Evolutionary conservation across 2,113 vertebrate genomes (phyloP), one percentile per base, ranked within the genome.

Genomic region (Syngnathoides biaculeatus): DNA sequence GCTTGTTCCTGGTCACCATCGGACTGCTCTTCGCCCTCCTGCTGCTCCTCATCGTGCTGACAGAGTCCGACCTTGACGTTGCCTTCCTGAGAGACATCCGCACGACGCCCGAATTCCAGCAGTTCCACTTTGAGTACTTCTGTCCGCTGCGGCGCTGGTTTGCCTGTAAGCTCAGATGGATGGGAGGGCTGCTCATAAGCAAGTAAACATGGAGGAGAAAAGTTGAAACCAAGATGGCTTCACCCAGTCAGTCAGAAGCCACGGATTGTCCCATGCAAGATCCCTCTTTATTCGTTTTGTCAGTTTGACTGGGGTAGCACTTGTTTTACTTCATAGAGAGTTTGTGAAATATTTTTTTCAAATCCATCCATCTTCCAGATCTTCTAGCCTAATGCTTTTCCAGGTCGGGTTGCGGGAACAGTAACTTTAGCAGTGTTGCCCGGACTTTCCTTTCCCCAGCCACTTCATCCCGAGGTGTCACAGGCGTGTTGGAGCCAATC

Each of bases 71-170:
- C 89, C 93, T 98, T 92, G 96, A 98, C 90, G 90, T 96, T 84
- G 93, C 95, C 85, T 96, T 98, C 93, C 93, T 98, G 87, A 95
- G 94, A 12, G 95, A 98, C 93, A 98, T 98, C 87, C 95, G 96
- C 74, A 94, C 95, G 90, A 97, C 95, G 58, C 95, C 96, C 0
- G 95, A 98, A 87, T 98, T 98, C 89, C 95, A 98, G 92, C 95
- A 97, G 79, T 96, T 98, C 89, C 96, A 98, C 92, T 95, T 97
- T 88, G 94, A 96, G 89, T 98, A 98, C 90, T 98, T 98, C 93
- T 98, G 95, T 92, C 96, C 96, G 83, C 94, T 98, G 91, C 94
- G 96, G 91, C 94, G 95, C 91, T 98, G 96, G 96, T 91, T 98
- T 89, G 94, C 95, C 91, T 98, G 96, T 93, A 96, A 96, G 93